Base-by-base conservation (phyloP, 2,888 invertebrate genomes). In the Eupithecia centaureata region DNA sequence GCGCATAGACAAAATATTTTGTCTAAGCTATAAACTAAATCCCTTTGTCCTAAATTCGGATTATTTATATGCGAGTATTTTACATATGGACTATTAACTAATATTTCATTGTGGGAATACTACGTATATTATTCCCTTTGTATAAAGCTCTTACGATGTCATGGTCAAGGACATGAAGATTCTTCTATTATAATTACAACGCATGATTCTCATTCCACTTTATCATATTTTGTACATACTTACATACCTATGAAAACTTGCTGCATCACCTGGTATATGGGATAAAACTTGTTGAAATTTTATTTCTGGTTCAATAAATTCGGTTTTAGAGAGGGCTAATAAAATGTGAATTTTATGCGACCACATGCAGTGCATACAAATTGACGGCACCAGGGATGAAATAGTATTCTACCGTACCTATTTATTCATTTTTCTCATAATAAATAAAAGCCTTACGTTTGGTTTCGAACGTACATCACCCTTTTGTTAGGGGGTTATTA, bases 1-100 rank as follows among this genome's bases (percentile, higher is more conserved):
- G 27, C n/a, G 30, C n/a, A n/a, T 30, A 27, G 51, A 15, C 0
- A 52, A 10, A 18, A 8, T 32, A 56, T 30, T n/a, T 57, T 57
- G 32, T 57, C 57, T 57, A 22, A 27, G 27, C 7, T 15, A 7
- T 7, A 28, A 30, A 57, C 57, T 4, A 32, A 57, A 57, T 28
- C 28, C 18, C 30, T 57, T 57, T 47, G 60, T 52, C 56, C 56
- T 52, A 51, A 66, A 33, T 54, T 65, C 18, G 56, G 65, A 60
- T 63, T 63, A 63, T 68, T 62, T 65, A 65, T 42, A 62, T 61
- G 58, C 15, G 54, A 61, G 61, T 64, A 61, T 62, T 63, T 63
- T 57, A 63, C 51, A 65, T 27, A 42, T n/a, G 32, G 47, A 28
- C 30, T 51, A 42, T 56, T 28, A 35, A 42, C 18, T 22, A 5